phyloP scores from a whole-genome alignment of 1,140 invertebrate genomes.

The Anoplophora glabripennis region DNA sequence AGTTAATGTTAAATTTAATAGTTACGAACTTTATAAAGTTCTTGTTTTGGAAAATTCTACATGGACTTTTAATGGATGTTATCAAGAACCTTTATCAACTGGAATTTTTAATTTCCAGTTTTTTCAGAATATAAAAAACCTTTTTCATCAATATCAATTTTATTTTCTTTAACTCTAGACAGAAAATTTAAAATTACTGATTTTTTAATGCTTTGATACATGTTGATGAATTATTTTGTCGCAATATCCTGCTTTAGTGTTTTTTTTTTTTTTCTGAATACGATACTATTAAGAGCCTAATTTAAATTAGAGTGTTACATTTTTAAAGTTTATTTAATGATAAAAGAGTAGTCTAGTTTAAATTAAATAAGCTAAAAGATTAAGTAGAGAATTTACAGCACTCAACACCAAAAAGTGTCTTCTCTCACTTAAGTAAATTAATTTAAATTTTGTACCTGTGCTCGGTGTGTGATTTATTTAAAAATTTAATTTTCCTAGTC shows the following conservation, averaged over 20 bases:
- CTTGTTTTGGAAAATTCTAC: too few relatives aligned
- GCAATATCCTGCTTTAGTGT: not conserved
- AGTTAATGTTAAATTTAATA: too few relatives aligned
- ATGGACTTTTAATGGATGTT: too few relatives aligned
- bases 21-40: too few relatives aligned
- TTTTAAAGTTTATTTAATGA: slow-evolving; percentile 20
- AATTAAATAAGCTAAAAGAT: not conserved
- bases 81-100: too few relatives aligned
- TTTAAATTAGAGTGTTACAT: slow-evolving; percentile 12
- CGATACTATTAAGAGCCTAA: not conserved
- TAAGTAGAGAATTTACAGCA: slow-evolving; percentile 1
- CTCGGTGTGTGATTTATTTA: slow-evolving; percentile 23
- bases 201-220: not conserved
- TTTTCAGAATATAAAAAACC: too few relatives aligned
- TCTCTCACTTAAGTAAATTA: slow-evolving; percentile 34
- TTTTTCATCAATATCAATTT: too few relatives aligned
- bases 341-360: slow-evolving; percentile 14
- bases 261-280: not conserved
- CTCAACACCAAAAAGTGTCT: slow-evolving; percentile 46
- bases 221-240: slow-evolving; percentile 4
- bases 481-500: slow-evolving; percentile 7
- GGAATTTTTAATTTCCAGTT: too few relatives aligned
- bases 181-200: too few relatives aligned
- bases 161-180: too few relatives aligned
- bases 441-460: slow-evolving; percentile 35